These are phyloP conservation scores for Aspidoscelis tigris DNA, from an alignment of 2,113 vertebrate species.

Conservation along the genomic window DNA sequence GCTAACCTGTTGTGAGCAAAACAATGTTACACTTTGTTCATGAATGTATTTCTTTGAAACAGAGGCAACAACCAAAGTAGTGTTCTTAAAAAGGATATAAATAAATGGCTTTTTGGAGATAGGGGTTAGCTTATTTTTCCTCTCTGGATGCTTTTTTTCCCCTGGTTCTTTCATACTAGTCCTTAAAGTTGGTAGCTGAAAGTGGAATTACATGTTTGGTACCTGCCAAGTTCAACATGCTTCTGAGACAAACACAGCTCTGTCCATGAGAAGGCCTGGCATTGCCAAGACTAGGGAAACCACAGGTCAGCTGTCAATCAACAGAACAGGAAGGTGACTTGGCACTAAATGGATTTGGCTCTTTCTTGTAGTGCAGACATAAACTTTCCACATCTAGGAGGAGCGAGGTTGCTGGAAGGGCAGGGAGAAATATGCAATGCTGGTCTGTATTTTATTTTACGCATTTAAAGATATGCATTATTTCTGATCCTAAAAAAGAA, in stretches of 20 bases:
- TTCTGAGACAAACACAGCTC: conserved; percentile 65
- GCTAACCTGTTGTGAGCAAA: background rate
- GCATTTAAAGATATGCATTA: conserved; percentile 42
- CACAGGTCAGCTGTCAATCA: conserved; percentile 60
- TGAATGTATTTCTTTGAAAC: background rate
- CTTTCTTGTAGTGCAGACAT: conserved; percentile 44
- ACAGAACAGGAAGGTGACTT: conserved; percentile 29
- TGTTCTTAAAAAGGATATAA: background rate
- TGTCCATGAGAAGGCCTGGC: conserved; percentile 43
- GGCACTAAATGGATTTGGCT: conserved; percentile 38
- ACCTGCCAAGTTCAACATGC: conserved; percentile 77
- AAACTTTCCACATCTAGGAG: conserved; percentile 47
- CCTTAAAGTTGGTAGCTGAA: conserved; percentile 65
- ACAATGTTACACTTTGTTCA: background rate
- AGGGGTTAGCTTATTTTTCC: conserved; percentile 16
- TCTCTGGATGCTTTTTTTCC: rapidly evolving
- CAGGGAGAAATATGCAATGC: conserved; percentile 48
- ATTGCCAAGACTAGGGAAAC: conserved; percentile 39
- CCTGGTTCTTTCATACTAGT: conserved; percentile 31
- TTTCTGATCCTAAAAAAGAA: background rate
- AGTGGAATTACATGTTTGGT: conserved; percentile 45
- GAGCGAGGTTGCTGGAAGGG: conserved; percentile 51
- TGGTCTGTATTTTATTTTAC: conserved; percentile 11
- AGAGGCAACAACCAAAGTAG: background rate
- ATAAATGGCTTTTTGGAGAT: conserved; percentile 36